Evolutionary conservation across 1,140 invertebrate genomes (phyloP), one percentile per base, ranked within the genome.

Genomic region (Halotydeus destructor): DNA sequence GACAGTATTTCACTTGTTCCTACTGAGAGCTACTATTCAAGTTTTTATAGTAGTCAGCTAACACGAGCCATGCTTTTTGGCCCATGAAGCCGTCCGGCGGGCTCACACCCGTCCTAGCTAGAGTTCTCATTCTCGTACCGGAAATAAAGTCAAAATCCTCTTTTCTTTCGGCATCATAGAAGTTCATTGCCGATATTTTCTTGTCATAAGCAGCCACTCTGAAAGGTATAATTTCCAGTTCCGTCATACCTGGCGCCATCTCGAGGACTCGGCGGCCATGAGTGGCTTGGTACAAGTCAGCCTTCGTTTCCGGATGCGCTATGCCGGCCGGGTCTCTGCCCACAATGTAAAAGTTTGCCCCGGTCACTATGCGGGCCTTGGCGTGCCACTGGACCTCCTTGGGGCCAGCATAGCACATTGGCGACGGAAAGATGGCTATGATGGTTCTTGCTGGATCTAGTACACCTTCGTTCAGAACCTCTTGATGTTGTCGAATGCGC

Each of bases 321-420:
- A 99, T 75, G 28, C 93, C 93, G 25, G 93, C 94, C 6, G 94
- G 94, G 67, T 99, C 93, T 45, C 94, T 69, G 1, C 94, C 93
- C 18, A 99, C 94, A 48, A 99, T 99, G 59, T 98, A 99, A 61
- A 93, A 94, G 57, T 93, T 86, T 4, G 88, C 88, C 0, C 93
- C 93, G 12, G 89, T 83, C 50, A 78, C 77, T 76, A 97, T 81
- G 46, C 93, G 67, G 0, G 89, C 81, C 35, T 94, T 94, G 0
- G 89, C 89, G 64, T 98, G 93, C 93, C 93, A 98, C 61, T 98
- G 93, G 19, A 98, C 88, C 69, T 98, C 93, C 32, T 86, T 89
- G 14, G 93, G 93, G 12, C 94, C 94, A 18, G 91, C 94, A 61
- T 99, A 99, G 75, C 91, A 78, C 94, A 99, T 99, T 0, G 93